Base-by-base conservation (phyloP, 2,888 invertebrate species). In the Phanerotoma sp. region DNA sequence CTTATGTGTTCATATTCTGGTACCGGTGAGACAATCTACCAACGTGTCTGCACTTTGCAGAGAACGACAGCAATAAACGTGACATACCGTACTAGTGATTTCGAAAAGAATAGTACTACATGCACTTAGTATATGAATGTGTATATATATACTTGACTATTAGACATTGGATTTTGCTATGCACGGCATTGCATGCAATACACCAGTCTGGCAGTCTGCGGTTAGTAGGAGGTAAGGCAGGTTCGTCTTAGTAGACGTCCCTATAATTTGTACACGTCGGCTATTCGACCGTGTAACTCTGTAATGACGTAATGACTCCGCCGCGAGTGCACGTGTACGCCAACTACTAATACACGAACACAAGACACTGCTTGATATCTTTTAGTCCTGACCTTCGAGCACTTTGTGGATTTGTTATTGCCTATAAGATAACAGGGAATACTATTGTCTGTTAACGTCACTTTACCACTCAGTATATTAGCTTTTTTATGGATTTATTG, bases 241-340 rank as follows among this genome's bases (percentile, higher is more conserved):
- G 66, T 62, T 60, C 64, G 56, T 60, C 58, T 62, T 58, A 58
- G n/a, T n/a, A n/a, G 56, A 59, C 58, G 58, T 55, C 67, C 72
- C 72, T 73, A 68, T 73, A 73, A 73, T 73, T 73, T 73, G 69
- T 72, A 68, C 55, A 69, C 67, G 66, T 70, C 71, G 66, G 61
- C 70, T 66, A 71, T 67, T 68, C 68, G 65, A 71, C 65, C 72
- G 69, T 73, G 72, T 73, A 74, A 74, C 73, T 68, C 65, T 56
- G 68, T 74, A 74, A 73, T 74, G 70, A 73, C 66, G 72, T 73
- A 73, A 73, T 73, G 72, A 70, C 67, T 65, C 66, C 61, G 64
- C 65, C 64, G 37, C 49, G 51, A 48, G 46, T 45, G 41, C 50
- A 49, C 30, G 37, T 40, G 44, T 42, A 18, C 44, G 37, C 51